Percentiles rank a stretch among this genome's conserved stretches.
These are phyloP conservation scores for Drosophila acutilabella DNA, from an alignment of 2,888 invertebrate species.

Conservation along the genomic window DNA sequence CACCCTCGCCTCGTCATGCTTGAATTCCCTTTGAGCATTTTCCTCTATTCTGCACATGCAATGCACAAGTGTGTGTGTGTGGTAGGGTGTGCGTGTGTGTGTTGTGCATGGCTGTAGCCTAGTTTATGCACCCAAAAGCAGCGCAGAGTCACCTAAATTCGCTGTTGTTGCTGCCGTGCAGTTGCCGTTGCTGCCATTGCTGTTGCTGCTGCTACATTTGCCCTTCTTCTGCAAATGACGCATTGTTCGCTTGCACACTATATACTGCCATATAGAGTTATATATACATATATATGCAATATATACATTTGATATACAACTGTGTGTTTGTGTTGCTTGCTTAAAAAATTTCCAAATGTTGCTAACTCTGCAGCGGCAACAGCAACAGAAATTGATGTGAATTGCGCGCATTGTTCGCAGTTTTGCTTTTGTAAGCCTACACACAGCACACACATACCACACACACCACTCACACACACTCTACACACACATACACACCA, in stretches of 20 bases:
- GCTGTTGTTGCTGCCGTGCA: slow-evolving; percentile 20
- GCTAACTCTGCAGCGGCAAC: slow-evolving; percentile 58
- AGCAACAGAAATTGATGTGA: slow-evolving; percentile 61
- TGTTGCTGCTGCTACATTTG: slow-evolving; percentile 48
- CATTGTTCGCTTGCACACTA: slow-evolving; percentile 60
- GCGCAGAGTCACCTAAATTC: slow-evolving; percentile 73
- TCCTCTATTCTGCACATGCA: slow-evolving; percentile 59
- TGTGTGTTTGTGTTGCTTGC: slow-evolving; percentile 58
- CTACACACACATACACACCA: slow-evolving; percentile 10
- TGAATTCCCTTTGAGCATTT: slow-evolving; percentile 51
- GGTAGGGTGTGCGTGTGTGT: slow-evolving; percentile 10
- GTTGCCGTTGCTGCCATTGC: slow-evolving; percentile 6
- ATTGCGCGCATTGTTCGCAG: slow-evolving; percentile 73
- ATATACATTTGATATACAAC: neutral
- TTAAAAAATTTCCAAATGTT: slow-evolving; percentile 70
- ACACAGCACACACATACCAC: slow-evolving; percentile 29
- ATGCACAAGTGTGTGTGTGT: slow-evolving; percentile 11
- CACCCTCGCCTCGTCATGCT: slow-evolving; percentile 58
- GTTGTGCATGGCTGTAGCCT: slow-evolving; percentile 44
- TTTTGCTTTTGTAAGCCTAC: slow-evolving; percentile 36
- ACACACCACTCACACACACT: slow-evolving; percentile 8
- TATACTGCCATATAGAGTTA: neutral
- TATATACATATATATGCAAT: slow-evolving; percentile 9
- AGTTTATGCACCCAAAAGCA: slow-evolving; percentile 46
- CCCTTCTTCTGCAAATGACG: slow-evolving; percentile 72